phyloP scores from a whole-genome alignment of 1,140 invertebrate genomes.

The Chionoecetes opilio region DNA sequence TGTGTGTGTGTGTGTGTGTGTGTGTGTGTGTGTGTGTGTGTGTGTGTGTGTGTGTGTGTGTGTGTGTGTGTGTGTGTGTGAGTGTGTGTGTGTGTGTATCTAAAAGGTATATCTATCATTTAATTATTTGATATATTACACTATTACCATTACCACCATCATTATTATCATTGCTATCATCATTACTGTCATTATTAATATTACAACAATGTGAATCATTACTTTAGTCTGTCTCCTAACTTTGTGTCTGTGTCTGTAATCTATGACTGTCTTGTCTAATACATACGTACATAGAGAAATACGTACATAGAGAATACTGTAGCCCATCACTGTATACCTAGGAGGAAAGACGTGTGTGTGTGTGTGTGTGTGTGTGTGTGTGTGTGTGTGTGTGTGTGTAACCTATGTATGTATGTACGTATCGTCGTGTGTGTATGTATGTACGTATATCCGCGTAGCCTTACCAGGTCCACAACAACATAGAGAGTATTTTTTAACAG shows the following conservation, averaged over 20 bases:
- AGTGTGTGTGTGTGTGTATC: constrained; percentile 9
- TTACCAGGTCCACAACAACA: neutral
- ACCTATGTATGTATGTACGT: neutral
- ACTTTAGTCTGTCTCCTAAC: neutral
- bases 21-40: constrained; percentile 27
- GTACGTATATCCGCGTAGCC: neutral
- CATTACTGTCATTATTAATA: neutral
- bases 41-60: constrained; percentile 22
- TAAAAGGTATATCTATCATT: neutral
- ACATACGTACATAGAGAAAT: too few relatives aligned
- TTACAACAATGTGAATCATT: neutral
- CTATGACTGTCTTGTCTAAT: constrained; percentile 3
- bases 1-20: constrained; percentile 27
- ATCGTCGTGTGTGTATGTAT: neutral
- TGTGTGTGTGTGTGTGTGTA: constrained; percentile 34
- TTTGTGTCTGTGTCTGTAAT: neutral
- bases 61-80: constrained; percentile 8
- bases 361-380: neutral
- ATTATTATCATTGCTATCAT: neutral
- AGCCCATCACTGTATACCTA: neutral
- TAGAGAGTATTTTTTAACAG: neutral
- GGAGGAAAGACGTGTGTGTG: neutral
- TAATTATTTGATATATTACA: neutral
- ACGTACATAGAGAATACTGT: neutral
- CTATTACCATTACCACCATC: neutral